Evolutionary conservation across 2,888 invertebrate genomes (phyloP), one percentile per base, ranked within the genome.

Genomic region (Hymenopus coronatus): DNA sequence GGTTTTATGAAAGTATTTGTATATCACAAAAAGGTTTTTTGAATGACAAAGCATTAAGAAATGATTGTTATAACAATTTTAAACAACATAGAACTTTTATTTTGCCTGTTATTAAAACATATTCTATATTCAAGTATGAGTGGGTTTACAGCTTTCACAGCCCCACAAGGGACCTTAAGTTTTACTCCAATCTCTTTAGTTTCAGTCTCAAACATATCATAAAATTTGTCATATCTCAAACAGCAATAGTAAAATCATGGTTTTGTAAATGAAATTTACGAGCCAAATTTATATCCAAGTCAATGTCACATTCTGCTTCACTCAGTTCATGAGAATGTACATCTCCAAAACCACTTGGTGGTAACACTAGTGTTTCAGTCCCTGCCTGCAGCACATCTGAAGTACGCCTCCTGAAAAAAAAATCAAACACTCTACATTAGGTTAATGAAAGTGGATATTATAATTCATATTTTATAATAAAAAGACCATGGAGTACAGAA

Each of bases 271-370:
- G 89, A 28, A 89, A 81, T 84, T 88, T 89, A 84, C 83, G 83
- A 86, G 46, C 85, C 85, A 88, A 88, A 88, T 90, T 90, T 40
- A 85, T 88, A 25, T 84, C 88, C 33, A 89, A 82, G 91, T 93
- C 93, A 91, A 93, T 92, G 91, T 93, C 93, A 91, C 93, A 93
- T 90, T 93, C 93, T 89, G 93, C 93, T 90, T 93, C 93, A 91
- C 93, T 93, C 88, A 92, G 92, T 90, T 93, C 93, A 70, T 84
- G 88, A 27, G 87, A 82, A 91, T 92, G 92, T 54, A 92, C 91
- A 90, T 93, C 93, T 89, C 92, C 93, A 90, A 93, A 93, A 90
- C 94, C 94, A 90, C 93, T 93, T 90, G 94, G 94, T 88, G 94
- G 94, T 89, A 94, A 93, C 90, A 93, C 93, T 89, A 93, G 91